A percentile compares a stretch with the other conserved stretches of the same genome.
Evolutionary conservation across 2,797 vertebrate genomes (phyloP).

Genomic region (Gymnoscopelus microlampas): DNA sequence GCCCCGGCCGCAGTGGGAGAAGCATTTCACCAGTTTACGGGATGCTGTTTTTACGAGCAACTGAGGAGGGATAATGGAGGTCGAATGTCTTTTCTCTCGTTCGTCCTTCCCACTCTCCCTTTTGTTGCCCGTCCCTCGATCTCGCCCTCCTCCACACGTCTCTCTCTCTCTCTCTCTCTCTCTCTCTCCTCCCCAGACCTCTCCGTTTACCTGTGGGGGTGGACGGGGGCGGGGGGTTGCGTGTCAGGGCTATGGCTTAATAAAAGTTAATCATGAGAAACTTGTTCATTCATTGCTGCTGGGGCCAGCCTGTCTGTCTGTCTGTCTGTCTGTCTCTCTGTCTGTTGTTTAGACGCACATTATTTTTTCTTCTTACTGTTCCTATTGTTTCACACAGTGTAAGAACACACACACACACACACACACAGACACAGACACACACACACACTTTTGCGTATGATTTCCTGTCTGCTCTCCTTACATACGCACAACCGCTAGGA

Average conservation of each 20-base stretch:
- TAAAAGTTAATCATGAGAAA: slow-evolving; percentile 87
- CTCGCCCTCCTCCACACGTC: neutral
- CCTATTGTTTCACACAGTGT: too few species aligned
- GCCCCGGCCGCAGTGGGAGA: slow-evolving; percentile 66
- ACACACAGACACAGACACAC: too few species aligned
- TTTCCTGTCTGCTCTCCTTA: too few species aligned
- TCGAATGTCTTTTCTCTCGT: slow-evolving; percentile 71
- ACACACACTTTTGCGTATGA: too few species aligned
- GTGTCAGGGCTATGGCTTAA: slow-evolving; percentile 81
- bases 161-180: slow-evolving; percentile 43
- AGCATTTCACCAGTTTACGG: slow-evolving; percentile 74
- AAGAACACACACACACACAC: too few species aligned
- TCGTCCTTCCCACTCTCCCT: slow-evolving; percentile 67
- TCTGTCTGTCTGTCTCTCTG: slow-evolving; percentile 16
- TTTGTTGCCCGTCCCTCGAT: slow-evolving; percentile 41
- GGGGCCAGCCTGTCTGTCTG: slow-evolving; percentile 61
- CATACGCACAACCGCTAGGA: too few species aligned
- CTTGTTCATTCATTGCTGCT: slow-evolving; percentile 86
- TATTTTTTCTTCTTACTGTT: neutral
- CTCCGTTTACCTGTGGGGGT: slow-evolving; percentile 78
- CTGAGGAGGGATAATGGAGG: slow-evolving; percentile 77
- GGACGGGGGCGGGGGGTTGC: slow-evolving; percentile 40
- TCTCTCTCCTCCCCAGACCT: slow-evolving; percentile 61
- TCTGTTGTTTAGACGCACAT: too few species aligned
- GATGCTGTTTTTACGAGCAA: slow-evolving; percentile 77